phyloP scores from a whole-genome alignment of 2,113 vertebrate genomes.

The Dolichotis patagonum region DNA sequence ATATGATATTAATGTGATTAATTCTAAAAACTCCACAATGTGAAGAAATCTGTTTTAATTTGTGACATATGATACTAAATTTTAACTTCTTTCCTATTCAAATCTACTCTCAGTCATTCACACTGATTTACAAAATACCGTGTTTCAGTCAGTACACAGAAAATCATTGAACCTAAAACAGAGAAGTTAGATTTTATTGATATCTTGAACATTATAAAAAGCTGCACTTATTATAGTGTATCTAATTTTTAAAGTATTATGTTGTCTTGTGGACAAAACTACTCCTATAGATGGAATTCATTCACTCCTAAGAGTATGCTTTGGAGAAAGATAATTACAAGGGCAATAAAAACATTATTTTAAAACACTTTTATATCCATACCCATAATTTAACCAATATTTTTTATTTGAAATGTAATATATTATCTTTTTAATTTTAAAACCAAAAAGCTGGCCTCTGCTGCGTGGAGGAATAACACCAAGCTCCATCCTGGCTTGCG shows the following conservation, averaged over 20 bases:
- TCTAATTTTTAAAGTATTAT: background rate
- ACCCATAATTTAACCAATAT: background rate
- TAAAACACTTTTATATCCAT: background rate
- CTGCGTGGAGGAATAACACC: too few relatives aligned
- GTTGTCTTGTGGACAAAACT: background rate
- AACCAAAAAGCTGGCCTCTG: too few relatives aligned
- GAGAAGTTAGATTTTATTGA: background rate
- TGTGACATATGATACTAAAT: background rate
- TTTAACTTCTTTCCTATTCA: background rate
- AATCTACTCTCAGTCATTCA: background rate
- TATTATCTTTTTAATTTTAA: too few relatives aligned
- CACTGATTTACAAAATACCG: background rate
- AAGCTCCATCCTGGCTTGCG: too few relatives aligned
- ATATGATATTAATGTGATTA: background rate
- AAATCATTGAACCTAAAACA: background rate
- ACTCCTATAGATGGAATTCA: background rate
- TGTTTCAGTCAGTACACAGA: background rate
- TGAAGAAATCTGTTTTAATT: conserved; percentile 1
- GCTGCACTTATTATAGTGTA: background rate
- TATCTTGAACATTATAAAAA: background rate
- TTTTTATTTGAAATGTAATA: background rate
- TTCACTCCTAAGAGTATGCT: background rate
- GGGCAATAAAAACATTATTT: background rate
- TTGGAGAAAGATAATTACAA: background rate
- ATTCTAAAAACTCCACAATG: background rate